Conservation (phyloP, 2,113 vertebrate species). For the Climacteris rufus region DNA sequence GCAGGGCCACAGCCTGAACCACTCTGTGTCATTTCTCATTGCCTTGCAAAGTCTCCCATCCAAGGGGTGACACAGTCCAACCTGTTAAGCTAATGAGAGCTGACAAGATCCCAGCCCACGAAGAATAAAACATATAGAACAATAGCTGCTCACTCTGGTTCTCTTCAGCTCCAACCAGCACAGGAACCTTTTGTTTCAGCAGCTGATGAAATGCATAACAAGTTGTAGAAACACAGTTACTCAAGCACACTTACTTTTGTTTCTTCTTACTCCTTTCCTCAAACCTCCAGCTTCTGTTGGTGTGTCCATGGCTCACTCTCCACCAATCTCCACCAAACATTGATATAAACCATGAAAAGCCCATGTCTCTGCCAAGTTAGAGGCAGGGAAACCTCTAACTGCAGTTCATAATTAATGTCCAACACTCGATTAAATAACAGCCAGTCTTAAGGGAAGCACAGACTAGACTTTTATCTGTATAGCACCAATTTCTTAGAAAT, state of each 20-base stretch:
- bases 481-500: not conserved
- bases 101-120: not conserved
- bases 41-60: not conserved
- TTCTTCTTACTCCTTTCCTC: constrained; percentile 8
- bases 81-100: constrained; percentile 34
- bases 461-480: not conserved
- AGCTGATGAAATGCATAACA: constrained; percentile 33
- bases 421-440: not conserved
- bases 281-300: not conserved
- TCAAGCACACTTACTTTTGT: constrained; percentile 13
- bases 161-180: constrained; percentile 42
- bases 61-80: not conserved
- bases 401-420: not conserved
- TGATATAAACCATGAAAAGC: not conserved
- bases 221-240: constrained; percentile 2
- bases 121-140: constrained; percentile 15
- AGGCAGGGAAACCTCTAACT: not conserved
- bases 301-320: not conserved
- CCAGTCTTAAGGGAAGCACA: not conserved
- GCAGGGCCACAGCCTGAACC: not conserved
- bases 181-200: constrained; percentile 63
- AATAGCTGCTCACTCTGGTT: constrained; percentile 24
- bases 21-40: not conserved
- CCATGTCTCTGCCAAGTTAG: no score
- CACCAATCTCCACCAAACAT: not conserved